Base-by-base conservation (phyloP, 2,888 invertebrate genomes). In the Odontocerum albicorne region DNA sequence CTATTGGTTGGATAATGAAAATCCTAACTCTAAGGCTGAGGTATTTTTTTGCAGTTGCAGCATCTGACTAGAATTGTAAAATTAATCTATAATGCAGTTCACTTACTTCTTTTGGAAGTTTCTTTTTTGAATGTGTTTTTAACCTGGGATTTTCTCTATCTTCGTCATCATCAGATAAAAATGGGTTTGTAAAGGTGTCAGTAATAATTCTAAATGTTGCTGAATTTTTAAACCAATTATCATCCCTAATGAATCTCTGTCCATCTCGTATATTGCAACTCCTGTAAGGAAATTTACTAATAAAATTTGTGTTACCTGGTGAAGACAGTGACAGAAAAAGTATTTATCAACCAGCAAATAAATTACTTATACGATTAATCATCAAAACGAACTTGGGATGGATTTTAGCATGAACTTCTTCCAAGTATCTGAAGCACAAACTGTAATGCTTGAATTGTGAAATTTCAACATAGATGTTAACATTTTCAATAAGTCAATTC, bases 131-230 rank as follows among this genome's bases (percentile, higher is more conserved):
- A n/a, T n/a, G n/a, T 27, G 4, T 27, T 10, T 27, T 27, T 27
- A 27, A 27, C 10, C 10, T 10, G 27, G 10, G 10, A 7, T 27
- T 4, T 4, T 27, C 6, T 7, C 27, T 4, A 10, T 27, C 27
- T 7, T 27, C 27, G 10, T 27, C 27, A 7, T 7, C 6, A 10
- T 27, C 27, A 10, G 6, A 7, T 27, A 27, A 7, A 20, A 21
- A 40, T 3, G 40, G 40, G n/a, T 16, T 40, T 4, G 2, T 40
- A 13, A 40, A 40, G 8, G 4, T 21, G 20, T 21, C 40, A 21
- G 10, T 19, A 20, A 40, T 40, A 40, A 40, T 40, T 4, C 12
- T 17, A 21, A 40, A 40, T n/a, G 40, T 40, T 6, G 40, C 19
- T 2, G 40, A 40, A 3, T 40, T 12, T 3, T 40, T 16, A 21